Base-by-base conservation (phyloP, 2,888 invertebrate genomes). In the Scaptomyza caliginosa region DNA sequence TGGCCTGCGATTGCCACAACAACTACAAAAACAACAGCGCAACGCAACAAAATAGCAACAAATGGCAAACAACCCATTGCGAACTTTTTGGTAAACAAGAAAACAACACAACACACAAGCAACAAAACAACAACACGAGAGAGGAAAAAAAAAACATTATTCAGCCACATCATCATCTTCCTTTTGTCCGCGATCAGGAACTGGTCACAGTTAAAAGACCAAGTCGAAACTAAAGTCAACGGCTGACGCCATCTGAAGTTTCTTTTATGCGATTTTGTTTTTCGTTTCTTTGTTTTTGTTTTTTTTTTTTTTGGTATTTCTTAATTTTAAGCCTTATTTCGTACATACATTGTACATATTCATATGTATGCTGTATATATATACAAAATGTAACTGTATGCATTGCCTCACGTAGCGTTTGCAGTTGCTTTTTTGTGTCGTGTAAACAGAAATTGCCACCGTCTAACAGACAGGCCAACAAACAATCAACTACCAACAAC, bases 151-250 rank as follows among this genome's bases (percentile, higher is more conserved):
- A 56, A 43, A 55, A 54, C 52, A 54, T 67, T 73, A 60, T 72
- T 62, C 45, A 74, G 62, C 77, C 63, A 64, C 74, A 76, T 67
- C 76, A 82, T 85, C 80, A 79, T 82, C 81, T 85, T 81, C 86
- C 86, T 81, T 85, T 81, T 85, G 81, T 81, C 77, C 82, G 71
- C 67, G 74, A 85, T 62, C 83, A 85, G 86, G 86, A 81, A 85
- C 85, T 80, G 85, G 82, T 75, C 66, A 77, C 74, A 73, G 74
- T 65, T 69, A 45, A 68, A 16, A 74, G 65, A 59, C 64, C 63
- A 58, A 67, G 39, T 36, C 67, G 59, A 52, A 63, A 56, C 42
- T 34, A 19, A 51, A 51, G 32, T 17, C 42, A 40, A 51, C 56
- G 36, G 26, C 34, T 57, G 66, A 36, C 49, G 62, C 45, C 50